A percentile compares a stretch with the other conserved stretches of the same genome.
Evolutionary conservation across 2,888 invertebrate genomes (phyloP).

Genomic region (Mimas tiliae): DNA sequence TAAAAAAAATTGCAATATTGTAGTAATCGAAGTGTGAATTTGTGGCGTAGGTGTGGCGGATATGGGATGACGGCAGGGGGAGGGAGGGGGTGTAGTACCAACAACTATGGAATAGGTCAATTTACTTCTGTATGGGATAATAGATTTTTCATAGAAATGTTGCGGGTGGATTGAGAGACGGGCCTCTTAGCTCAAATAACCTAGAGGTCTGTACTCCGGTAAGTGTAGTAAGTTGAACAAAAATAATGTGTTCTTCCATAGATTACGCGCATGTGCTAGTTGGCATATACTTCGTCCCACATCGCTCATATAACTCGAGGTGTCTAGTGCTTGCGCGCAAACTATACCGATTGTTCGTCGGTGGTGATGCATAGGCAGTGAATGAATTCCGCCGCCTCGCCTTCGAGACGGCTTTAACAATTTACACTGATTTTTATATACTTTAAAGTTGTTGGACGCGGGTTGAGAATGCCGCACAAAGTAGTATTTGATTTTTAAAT

Average conservation of each 20-base stretch:
- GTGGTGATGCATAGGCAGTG: neutral
- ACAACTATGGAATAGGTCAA: neutral
- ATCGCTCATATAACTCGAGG: neutral
- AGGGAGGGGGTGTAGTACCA: neutral
- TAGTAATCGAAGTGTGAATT: neutral
- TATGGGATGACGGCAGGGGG: neutral
- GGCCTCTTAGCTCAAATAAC: constrained; percentile 4
- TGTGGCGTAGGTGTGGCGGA: neutral
- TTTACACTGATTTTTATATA: constrained; percentile 46
- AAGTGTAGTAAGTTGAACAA: neutral
- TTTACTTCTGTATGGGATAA: neutral
- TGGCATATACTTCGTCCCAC: no score
- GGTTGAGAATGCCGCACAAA: constrained; percentile 61
- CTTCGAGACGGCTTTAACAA: constrained; percentile 52
- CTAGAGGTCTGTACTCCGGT: neutral
- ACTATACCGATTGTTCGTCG: neutral
- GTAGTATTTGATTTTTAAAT: constrained; percentile 52
- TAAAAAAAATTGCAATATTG: neutral
- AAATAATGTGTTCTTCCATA: neutral
- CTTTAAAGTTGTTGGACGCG: constrained; percentile 47
- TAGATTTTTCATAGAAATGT: neutral
- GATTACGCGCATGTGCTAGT: neutral
- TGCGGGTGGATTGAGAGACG: neutral
- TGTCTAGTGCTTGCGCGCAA: neutral
- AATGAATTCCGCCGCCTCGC: neutral